These are phyloP conservation scores for Lypha dubia DNA, from an alignment of 2,888 invertebrate genomes.

Conservation along the genomic window DNA sequence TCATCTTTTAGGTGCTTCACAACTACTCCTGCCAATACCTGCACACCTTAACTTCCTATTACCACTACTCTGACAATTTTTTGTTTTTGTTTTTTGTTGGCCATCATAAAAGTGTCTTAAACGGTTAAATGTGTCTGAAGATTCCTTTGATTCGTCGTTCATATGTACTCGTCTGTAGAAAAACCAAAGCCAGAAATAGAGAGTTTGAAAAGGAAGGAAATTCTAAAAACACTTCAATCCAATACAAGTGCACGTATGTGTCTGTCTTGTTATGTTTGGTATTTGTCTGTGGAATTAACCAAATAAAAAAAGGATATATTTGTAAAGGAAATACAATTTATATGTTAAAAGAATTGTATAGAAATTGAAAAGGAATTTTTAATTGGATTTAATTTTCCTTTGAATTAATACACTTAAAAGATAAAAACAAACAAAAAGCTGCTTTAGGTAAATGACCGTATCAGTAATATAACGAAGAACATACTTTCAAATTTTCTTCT, in stretches of 20 bases:
- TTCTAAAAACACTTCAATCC: constrained; percentile 37
- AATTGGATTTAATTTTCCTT: constrained; percentile 68
- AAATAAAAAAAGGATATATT: too few relatives aligned
- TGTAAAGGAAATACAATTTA: neutral
- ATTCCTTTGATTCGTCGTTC: constrained; percentile 35
- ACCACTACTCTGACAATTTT: neutral
- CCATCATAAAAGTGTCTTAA: constrained; percentile 50
- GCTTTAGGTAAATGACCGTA: constrained; percentile 63
- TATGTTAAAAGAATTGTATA: constrained; percentile 7
- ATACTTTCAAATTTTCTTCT: neutral
- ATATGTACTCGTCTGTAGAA: neutral
- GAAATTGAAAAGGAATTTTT: constrained; percentile 64
- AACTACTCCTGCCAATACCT: neutral
- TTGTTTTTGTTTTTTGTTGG: constrained; percentile 42
- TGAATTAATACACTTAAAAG: constrained; percentile 43
- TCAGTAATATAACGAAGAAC: constrained; percentile 11
- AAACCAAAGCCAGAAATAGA: constrained; percentile 12
- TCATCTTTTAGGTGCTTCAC: constrained; percentile 28
- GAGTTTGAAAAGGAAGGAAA: constrained; percentile 6
- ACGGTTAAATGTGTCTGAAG: constrained; percentile 53
- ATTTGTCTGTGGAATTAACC: constrained; percentile 23
- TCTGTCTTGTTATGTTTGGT: neutral
- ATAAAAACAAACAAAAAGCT: constrained; percentile 33
- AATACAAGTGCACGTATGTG: neutral
- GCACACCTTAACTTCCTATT: neutral